These are phyloP conservation scores for Apogon hyalosoma DNA, from an alignment of 2,797 vertebrate genomes.

Conservation along the genomic window DNA sequence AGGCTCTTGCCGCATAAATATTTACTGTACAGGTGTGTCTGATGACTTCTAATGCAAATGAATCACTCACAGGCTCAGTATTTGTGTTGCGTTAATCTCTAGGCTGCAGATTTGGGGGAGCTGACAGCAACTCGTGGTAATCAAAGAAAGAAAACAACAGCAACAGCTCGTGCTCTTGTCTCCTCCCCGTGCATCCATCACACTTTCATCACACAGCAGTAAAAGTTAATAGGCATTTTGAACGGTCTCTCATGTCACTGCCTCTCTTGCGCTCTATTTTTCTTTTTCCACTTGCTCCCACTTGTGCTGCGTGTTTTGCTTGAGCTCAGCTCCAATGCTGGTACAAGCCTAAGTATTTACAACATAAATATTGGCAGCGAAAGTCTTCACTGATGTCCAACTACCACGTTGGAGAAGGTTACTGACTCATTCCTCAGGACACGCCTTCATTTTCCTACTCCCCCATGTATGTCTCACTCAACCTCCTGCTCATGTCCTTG, in stretches of 20 bases:
- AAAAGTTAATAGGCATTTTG: constrained; percentile 70
- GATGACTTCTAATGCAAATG: constrained; percentile 13
- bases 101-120: constrained; percentile 12
- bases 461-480: constrained; percentile 5
- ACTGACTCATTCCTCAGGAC: constrained; percentile 37
- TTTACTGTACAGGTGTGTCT: constrained; percentile 64
- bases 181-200: constrained; percentile 33
- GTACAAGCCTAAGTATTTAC: constrained; percentile 62
- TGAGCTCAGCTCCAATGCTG: constrained; percentile 52
- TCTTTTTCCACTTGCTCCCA: constrained; percentile 59
- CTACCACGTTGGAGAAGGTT: constrained; percentile 46
- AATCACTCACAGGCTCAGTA: background rate
- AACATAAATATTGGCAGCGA: constrained; percentile 63
- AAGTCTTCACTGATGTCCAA: constrained; percentile 32
- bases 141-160: constrained; percentile 32
- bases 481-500: constrained; percentile 9
- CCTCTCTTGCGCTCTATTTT: constrained; percentile 6
- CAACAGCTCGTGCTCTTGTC: constrained; percentile 34
- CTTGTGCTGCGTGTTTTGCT: constrained; percentile 53
- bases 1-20: constrained; percentile 66
- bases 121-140: constrained; percentile 18
- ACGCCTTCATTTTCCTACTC: constrained; percentile 18
- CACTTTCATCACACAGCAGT: constrained; percentile 69
- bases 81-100: constrained; percentile 23
- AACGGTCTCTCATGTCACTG: constrained; percentile 39